Evolutionary conservation across 2,797 vertebrate genomes (phyloP), one percentile per base, ranked within the genome.

Genomic region (Toxotes lorentzi): DNA sequence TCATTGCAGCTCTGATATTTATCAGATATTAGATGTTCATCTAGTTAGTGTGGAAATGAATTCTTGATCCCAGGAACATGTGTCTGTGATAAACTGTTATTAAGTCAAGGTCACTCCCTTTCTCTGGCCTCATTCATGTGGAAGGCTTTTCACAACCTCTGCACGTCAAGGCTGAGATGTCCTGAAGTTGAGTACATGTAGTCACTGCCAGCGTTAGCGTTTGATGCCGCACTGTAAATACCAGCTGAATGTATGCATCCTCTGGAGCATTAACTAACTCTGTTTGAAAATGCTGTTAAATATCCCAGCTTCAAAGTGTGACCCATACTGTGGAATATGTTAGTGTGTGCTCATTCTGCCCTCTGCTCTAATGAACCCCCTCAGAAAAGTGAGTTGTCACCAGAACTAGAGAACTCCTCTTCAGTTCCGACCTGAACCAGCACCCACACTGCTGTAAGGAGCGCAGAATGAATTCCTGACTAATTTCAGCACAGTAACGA

Each of bases 381-480:
- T 14, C 7, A 34, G 67, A 54, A n/a, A 57, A 38, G 16, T 47
- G 30, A 72, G 35, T 43, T 40, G 30, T 67, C 43, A 65, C 3
- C 51, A 35, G 23, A 12, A 7, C 34, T 9, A n/a, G 34, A 47
- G 60, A 73, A 43, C 65, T 34, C 19, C 50, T 30, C 45, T 19
- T 16, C 54, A 21, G 67, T 35, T 56, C 27, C 21, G 34, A 50
- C 38, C 30, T 30, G 27, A 63, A 62, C 17, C 56, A 12, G 5
- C 17, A 2, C 27, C 21, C 5, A 38, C 56, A 2, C 74, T 6
- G 59, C 79, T 75, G 59, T 62, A 81, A 79, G 76, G 69, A 76
- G 65, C 5, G 6, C 72, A 40, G 27, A 57, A 56, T 58, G 43
- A 70, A 67, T 70, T 57, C 43, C 64, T 80, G 73, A 86, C n/a